Evolutionary conservation across 1,140 invertebrate genomes (phyloP).

Genomic region (Mesaphorura yosii): DNA sequence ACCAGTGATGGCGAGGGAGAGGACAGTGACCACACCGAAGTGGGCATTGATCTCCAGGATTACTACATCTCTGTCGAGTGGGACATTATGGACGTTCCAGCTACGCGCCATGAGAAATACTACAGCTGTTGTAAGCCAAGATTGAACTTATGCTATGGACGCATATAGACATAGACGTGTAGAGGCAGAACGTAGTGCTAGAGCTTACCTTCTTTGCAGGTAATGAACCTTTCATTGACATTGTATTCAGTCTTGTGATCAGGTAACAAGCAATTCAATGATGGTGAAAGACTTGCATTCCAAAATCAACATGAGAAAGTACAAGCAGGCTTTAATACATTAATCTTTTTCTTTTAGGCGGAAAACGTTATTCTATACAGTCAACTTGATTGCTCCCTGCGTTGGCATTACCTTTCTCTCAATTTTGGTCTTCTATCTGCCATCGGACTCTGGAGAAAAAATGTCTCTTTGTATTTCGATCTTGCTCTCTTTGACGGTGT

Average conservation of each 20-base stretch:
- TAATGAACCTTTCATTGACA: constrained; percentile 85
- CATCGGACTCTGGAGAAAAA: constrained; percentile 59
- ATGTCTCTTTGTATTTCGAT: constrained; percentile 96
- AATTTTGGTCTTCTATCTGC: constrained; percentile 95
- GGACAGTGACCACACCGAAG: constrained; percentile 66
- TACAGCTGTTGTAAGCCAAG: no score
- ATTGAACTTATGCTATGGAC: no score
- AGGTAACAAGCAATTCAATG: no score
- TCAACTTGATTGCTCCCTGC: constrained; percentile 91
- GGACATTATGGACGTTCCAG: constrained; percentile 86
- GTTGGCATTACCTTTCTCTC: constrained; percentile 95
- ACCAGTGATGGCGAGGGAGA: constrained; percentile 50
- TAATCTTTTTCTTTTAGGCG: no score
- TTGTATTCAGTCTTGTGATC: constrained; percentile 96
- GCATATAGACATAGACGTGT: no score
- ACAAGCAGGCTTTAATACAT: no score
- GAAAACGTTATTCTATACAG: constrained; percentile 94
- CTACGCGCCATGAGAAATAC: constrained; percentile 72
- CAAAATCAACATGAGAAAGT: no score
- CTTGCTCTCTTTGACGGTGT: constrained; percentile 94
- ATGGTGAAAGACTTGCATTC: no score
- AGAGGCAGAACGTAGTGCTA: no score
- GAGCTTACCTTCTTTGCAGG: no score
- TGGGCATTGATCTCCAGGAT: constrained; percentile 83
- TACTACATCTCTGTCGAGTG: constrained; percentile 96